Percentiles rank a stretch among this genome's conserved stretches.
Conservation (phyloP, 2,888 invertebrate genomes). For the Hypomecis punctinalis region DNA sequence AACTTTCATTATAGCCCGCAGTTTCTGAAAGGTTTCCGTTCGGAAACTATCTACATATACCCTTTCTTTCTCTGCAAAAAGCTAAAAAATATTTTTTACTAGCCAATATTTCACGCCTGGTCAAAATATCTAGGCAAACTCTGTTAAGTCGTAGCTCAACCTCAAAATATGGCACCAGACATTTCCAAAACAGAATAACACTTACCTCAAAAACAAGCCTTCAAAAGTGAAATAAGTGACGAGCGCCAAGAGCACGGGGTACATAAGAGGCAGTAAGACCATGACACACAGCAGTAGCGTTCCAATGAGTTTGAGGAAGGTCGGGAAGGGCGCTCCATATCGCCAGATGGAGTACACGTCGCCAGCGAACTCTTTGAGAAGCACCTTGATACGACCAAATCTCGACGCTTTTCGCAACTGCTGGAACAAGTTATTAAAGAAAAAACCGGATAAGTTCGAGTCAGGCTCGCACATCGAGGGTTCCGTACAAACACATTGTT, state of each 20-base stretch:
- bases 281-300: conserved; percentile 71
- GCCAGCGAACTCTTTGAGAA: conserved; percentile 66
- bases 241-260: conserved; percentile 67
- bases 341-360: conserved; percentile 76
- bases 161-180: too few species aligned
- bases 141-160: too few species aligned
- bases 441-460: too few species aligned
- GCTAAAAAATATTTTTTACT: too few species aligned
- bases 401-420: conserved; percentile 72
- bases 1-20: too few species aligned
- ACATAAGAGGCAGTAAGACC: conserved; percentile 70
- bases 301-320: conserved; percentile 77
- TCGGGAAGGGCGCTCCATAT: conserved; percentile 79
- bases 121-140: too few species aligned
- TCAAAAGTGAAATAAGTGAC: conserved; percentile 73
- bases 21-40: too few species aligned
- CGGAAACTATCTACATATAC: too few species aligned
- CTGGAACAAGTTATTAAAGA: conserved; percentile 37
- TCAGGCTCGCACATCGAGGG: too few species aligned
- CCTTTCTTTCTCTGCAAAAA: too few species aligned
- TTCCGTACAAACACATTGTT: too few species aligned
- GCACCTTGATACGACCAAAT: conserved; percentile 64
- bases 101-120: too few species aligned
- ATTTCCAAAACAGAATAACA: not conserved
- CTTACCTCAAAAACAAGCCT: conserved; percentile 72